These are phyloP conservation scores for Agrilus planipennis DNA, from an alignment of 1,140 invertebrate species.

Conservation along the genomic window DNA sequence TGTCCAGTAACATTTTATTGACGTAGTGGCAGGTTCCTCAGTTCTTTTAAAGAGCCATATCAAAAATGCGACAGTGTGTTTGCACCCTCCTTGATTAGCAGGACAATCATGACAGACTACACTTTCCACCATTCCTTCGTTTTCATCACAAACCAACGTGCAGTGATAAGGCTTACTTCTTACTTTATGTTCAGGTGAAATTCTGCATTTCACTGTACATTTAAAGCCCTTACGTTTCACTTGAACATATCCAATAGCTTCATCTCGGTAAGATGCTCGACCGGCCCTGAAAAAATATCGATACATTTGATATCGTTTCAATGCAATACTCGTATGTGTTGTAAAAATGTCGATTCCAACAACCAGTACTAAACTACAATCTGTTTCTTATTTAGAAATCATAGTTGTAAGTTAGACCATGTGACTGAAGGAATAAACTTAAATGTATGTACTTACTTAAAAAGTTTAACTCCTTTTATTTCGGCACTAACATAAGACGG, in stretches of 20 bases:
- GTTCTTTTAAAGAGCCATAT: neutral
- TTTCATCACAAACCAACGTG: neutral
- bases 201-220: conserved; percentile 18
- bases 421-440: no score
- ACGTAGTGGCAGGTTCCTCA: neutral
- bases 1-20: neutral
- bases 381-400: no score
- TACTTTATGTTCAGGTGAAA: conserved; percentile 33
- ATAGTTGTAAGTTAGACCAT: no score
- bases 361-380: neutral
- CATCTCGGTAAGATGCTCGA: conserved; percentile 24
- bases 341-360: neutral
- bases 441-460: conserved; percentile 16
- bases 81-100: neutral
- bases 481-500: conserved; percentile 1
- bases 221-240: conserved; percentile 20
- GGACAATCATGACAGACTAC: conserved; percentile 14
- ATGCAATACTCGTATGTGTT: neutral
- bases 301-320: no score
- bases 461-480: conserved; percentile 21
- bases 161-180: neutral
- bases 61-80: neutral
- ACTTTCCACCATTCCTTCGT: conserved; percentile 10
- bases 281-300: conserved; percentile 18
- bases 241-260: conserved; percentile 27